Conservation (phyloP, 2,888 invertebrate species). For the Dicycla oo region DNA sequence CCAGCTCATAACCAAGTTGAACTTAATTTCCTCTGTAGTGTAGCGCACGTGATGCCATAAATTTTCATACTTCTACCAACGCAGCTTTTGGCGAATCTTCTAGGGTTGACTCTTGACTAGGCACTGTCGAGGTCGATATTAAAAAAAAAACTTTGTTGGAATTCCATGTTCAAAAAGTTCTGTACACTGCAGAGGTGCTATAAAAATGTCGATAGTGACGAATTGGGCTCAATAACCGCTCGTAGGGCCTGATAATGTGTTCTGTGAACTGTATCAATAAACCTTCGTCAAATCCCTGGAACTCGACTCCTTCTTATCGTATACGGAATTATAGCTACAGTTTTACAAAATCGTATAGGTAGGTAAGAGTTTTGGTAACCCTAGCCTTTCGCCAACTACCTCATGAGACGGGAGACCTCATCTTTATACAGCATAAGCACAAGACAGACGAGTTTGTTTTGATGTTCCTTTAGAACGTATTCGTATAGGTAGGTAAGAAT, state of each 20-base stretch:
- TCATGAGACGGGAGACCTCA: too few species aligned
- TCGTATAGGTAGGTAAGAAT: too few species aligned
- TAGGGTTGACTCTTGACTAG: constrained; percentile 19
- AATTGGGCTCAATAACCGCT: not conserved
- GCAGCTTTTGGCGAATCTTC: constrained; percentile 59
- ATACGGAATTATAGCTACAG: not conserved
- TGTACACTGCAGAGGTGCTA: not conserved
- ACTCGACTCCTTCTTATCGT: not conserved
- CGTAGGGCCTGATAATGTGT: not conserved
- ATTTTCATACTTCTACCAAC: constrained; percentile 65
- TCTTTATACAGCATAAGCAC: constrained; percentile 21
- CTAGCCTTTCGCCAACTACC: constrained; percentile 5
- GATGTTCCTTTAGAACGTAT: constrained; percentile 61
- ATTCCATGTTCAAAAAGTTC: not conserved
- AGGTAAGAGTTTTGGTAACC: not conserved
- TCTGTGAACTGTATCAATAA: not conserved
- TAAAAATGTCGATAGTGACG: not conserved
- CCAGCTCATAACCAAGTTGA: constrained; percentile 66
- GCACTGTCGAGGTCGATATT: not conserved
- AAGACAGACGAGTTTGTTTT: constrained; percentile 36
- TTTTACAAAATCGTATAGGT: not conserved
- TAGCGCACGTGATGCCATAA: constrained; percentile 71
- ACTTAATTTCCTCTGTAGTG: constrained; percentile 71
- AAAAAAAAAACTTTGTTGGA: not conserved
- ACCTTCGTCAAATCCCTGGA: not conserved